These are phyloP conservation scores for Drosophila ustulata DNA, from an alignment of 2,888 invertebrate species.

Conservation along the genomic window DNA sequence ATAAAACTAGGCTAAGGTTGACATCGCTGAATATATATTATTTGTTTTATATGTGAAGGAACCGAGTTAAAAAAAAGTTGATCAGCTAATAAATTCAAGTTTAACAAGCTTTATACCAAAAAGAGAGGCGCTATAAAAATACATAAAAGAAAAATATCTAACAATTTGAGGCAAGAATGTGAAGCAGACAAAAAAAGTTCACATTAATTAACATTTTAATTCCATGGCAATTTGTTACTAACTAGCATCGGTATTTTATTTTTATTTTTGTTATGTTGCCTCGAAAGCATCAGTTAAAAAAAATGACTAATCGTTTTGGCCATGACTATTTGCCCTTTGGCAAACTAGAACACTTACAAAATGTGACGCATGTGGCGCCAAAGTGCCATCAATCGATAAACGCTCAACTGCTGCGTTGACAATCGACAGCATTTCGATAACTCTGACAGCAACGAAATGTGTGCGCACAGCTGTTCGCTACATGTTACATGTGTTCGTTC, in stretches of 20 bases:
- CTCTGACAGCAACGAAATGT: neutral
- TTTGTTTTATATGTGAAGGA: constrained; percentile 19
- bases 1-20: constrained; percentile 61
- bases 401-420: neutral
- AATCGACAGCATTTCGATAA: constrained; percentile 38
- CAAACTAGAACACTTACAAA: neutral
- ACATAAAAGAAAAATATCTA: neutral
- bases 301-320: neutral
- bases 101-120: constrained; percentile 5
- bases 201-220: neutral
- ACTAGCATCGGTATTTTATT: too few species aligned
- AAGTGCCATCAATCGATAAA: constrained; percentile 2
- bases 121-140: neutral
- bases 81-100: constrained; percentile 12
- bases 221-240: too few species aligned
- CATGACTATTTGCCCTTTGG: neutral
- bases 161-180: neutral
- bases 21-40: constrained; percentile 4
- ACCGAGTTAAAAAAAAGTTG: neutral
- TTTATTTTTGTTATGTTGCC: too few species aligned
- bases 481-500: constrained; percentile 41
- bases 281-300: neutral
- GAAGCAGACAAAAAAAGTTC: neutral
- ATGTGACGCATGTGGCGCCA: constrained; percentile 10
- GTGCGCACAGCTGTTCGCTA: constrained; percentile 58